A percentile compares a stretch with the other conserved stretches of the same genome.
phyloP scores from a whole-genome alignment of 1,140 invertebrate genomes.

The Colletes latitarsis region DNA sequence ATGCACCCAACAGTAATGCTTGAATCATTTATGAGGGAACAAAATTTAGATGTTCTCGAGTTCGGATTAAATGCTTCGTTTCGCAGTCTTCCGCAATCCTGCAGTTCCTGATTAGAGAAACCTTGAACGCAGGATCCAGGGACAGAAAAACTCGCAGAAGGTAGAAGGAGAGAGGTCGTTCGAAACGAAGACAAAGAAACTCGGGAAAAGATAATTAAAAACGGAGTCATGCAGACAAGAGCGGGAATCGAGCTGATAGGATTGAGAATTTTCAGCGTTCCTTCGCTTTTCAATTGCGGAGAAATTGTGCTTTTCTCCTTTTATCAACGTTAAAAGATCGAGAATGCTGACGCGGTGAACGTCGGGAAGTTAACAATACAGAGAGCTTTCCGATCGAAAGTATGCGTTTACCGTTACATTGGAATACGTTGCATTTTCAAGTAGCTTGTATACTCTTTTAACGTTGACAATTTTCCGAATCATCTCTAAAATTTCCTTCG shows the following conservation, averaged over 20 bases:
- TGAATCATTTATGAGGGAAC: too few relatives aligned
- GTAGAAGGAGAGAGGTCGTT: not conserved
- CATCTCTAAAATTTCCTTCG: not conserved
- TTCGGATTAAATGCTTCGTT: too few relatives aligned
- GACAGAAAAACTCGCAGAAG: not conserved
- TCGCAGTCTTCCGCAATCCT: too few relatives aligned
- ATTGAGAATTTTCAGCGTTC: conserved; percentile 15
- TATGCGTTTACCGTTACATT: conserved; percentile 27
- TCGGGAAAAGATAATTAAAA: conserved; percentile 27
- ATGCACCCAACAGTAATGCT: too few relatives aligned
- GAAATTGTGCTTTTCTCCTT: conserved; percentile 5
- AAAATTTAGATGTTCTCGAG: too few relatives aligned
- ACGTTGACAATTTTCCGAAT: not conserved
- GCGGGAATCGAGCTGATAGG: not conserved
- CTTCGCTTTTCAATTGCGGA: not conserved
- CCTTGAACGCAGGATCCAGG: not conserved
- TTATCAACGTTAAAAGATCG: conserved; percentile 21
- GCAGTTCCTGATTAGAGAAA: not conserved
- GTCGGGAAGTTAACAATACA: conserved; percentile 21
- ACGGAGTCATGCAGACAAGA: not conserved
- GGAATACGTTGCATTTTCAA: too few relatives aligned
- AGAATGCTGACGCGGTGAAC: conserved; percentile 29
- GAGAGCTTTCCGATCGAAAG: conserved; percentile 15
- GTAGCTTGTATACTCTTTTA: not conserved
- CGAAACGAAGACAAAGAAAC: not conserved